Evolutionary conservation across 2,888 invertebrate species (phyloP), one percentile per base, ranked within the genome.

Genomic region (Polyommatus iphigenia): DNA sequence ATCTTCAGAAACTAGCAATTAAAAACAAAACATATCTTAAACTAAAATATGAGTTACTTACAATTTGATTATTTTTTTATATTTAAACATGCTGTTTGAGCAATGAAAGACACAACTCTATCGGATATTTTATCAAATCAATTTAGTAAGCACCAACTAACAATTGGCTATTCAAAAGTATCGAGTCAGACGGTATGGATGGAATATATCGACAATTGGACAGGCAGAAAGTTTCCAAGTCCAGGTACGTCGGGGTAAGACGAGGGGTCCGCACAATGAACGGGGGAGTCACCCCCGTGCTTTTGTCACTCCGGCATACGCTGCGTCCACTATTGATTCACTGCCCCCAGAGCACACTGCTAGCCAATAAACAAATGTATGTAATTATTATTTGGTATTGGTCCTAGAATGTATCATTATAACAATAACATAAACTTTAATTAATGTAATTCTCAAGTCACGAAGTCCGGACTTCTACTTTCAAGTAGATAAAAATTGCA

Each of bases 241-340:
- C 18, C 77, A 78, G 77, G 77, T 78, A 78, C 41, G 72, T 29
- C 57, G 18, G 54, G 54, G 36, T 41, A 67, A 29, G 77, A 18
- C 32, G 57, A 36, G 73, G 41, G 72, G 77, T 41, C 77, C 36
- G 13, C 78, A 78, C 78, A 78, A 78, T 78, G 57, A 57, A 6
- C 72, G 72, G 72, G 77, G 77, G 72, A 36, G 72, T 54, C n/a
- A 77, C 77, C 77, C 77, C 72, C 72, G 77, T 41, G 57, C 72
- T 67, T 46, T 62, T 62, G 62, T 67, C 57, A 59, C 57, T 57
- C 57, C 32, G 57, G 57, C 77, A 57, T 57, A 72, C 77, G 72
- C 72, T 59, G 54, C 57, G 59, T 72, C 71, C 77, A 57, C 77
- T 72, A 77, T 77, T 77, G 72, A 77, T 77, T 77, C 77, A 57